Conservation (phyloP, 2,113 vertebrate species). For the Paedocypris sp. region DNA sequence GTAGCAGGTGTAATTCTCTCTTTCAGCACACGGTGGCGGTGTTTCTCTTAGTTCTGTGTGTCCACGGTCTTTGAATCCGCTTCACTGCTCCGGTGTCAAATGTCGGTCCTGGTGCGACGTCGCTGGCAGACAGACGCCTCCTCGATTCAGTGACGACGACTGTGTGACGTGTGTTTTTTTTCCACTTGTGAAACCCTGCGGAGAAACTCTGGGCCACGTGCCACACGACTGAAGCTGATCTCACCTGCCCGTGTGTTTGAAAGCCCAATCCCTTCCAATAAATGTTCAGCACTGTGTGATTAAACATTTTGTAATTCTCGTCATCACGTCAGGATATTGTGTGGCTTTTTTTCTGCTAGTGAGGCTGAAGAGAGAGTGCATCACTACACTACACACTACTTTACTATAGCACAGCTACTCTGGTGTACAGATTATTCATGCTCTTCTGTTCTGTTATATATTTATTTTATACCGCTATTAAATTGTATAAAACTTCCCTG, state of each 20-base stretch:
- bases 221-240: conserved; percentile 20
- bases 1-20: conserved; percentile 28
- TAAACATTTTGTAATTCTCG: too few species aligned
- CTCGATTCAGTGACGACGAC: conserved; percentile 11
- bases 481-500: too few species aligned
- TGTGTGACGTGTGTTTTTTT: conserved; percentile 11
- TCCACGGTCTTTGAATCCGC: conserved; percentile 3
- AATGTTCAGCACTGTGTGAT: too few species aligned
- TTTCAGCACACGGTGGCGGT: conserved; percentile 45
- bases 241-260: conserved; percentile 22
- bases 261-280: too few species aligned
- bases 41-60: neutral
- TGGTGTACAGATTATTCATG: too few species aligned
- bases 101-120: conserved; percentile 28
- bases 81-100: conserved; percentile 19
- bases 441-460: too few species aligned
- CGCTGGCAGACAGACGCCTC: conserved; percentile 34
- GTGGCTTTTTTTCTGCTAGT: too few species aligned
- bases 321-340: too few species aligned
- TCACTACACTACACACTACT: too few species aligned
- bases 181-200: conserved; percentile 13
- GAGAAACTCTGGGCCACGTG: conserved; percentile 27
- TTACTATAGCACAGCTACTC: too few species aligned
- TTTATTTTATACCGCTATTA: too few species aligned
- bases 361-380: too few species aligned